Evolutionary conservation across 37 sponge, comb jelly and placozoan genomes (phyloP).

Genomic region (Petrosia ficiformis): DNA sequence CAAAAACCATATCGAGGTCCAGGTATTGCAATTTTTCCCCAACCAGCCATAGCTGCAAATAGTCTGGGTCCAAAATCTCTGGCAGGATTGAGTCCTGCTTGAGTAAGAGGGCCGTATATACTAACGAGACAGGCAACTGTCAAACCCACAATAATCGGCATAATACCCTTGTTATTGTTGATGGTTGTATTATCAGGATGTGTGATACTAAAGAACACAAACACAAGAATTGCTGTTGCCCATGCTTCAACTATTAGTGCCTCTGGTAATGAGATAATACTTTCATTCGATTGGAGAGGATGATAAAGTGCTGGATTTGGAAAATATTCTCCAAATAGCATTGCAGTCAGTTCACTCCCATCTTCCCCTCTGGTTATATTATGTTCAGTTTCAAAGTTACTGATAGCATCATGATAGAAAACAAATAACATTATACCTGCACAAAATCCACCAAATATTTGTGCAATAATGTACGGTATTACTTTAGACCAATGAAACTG

Average conservation of each 20-base stretch:
- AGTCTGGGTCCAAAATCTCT: slow-evolving; percentile 25
- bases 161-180: background rate
- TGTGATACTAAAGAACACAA: slow-evolving; percentile 10
- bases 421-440: background rate
- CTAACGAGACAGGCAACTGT: slow-evolving; percentile 22
- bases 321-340: slow-evolving; percentile 27
- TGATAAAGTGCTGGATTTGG: slow-evolving; percentile 13
- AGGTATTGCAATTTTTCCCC: slow-evolving; percentile 29
- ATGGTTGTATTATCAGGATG: slow-evolving; percentile 8
- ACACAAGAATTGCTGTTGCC: slow-evolving; percentile 24
- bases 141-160: slow-evolving; percentile 12
- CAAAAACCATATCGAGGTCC: slow-evolving; percentile 21
- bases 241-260: slow-evolving; percentile 15
- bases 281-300: background rate
- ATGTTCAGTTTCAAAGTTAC: background rate
- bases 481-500: slow-evolving; percentile 2
- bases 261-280: background rate
- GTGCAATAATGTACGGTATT: background rate
- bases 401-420: background rate
- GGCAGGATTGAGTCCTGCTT: slow-evolving; percentile 29
- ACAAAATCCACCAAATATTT: background rate
- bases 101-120: slow-evolving; percentile 20
- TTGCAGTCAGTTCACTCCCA: background rate
- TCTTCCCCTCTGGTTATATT: background rate
- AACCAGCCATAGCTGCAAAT: slow-evolving; percentile 17